phyloP scores from a whole-genome alignment of 2,797 vertebrate species.

The Notolepis coatsorum region DNA sequence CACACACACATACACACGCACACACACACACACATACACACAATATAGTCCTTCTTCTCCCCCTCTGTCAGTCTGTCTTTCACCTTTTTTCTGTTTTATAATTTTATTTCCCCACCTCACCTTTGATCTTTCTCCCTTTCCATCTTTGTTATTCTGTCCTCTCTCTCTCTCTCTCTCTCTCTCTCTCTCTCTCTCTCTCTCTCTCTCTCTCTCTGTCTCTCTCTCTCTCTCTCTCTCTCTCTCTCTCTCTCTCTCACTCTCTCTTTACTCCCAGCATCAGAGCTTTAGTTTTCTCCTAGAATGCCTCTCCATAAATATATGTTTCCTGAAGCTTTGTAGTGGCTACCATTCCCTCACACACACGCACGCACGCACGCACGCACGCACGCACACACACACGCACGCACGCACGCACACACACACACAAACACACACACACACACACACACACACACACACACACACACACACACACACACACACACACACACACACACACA shows the following conservation, averaged over 20 bases:
- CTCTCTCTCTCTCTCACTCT: neutral
- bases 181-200: neutral
- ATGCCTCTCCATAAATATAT: conserved; percentile 40
- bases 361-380: neutral
- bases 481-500: conserved; percentile 7
- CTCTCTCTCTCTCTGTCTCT: conserved; percentile 10
- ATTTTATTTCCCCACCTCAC: neutral
- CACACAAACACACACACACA: conserved; percentile 33
- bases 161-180: neutral
- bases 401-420: conserved; percentile 13
- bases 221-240: conserved; percentile 12
- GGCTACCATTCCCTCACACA: conserved; percentile 46
- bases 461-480: conserved; percentile 2
- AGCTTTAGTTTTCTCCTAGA: conserved; percentile 19
- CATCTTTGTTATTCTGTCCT: neutral
- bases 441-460: conserved; percentile 25
- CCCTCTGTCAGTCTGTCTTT: neutral
- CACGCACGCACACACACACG: conserved; percentile 5
- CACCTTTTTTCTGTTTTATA: conserved; percentile 1
- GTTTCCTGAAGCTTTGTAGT: conserved; percentile 62
- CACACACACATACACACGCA: neutral
- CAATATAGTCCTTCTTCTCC: too few relatives aligned
- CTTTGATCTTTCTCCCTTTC: neutral
- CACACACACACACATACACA: neutral
- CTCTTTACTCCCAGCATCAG: conserved; percentile 16